Conservation (phyloP, 2,888 invertebrate genomes). For the Euplexia lucipara region DNA sequence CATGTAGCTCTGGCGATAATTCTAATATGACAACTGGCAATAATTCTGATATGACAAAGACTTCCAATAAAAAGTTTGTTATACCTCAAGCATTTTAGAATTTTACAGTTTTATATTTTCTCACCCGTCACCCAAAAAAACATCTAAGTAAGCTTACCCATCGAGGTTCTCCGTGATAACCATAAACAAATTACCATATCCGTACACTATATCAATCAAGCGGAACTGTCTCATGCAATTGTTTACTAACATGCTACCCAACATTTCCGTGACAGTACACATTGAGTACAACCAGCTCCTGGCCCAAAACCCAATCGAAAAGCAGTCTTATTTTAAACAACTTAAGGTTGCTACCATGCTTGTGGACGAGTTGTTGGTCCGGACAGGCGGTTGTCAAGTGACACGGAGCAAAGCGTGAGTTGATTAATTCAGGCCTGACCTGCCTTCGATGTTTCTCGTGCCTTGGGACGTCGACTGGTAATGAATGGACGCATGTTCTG, state of each 20-base stretch:
- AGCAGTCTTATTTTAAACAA: conserved; percentile 15
- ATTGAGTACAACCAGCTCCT: conserved; percentile 53
- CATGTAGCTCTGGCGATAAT: conserved; percentile 19
- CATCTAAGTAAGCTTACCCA: background rate
- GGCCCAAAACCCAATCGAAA: conserved; percentile 14
- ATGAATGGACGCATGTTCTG: conserved; percentile 57
- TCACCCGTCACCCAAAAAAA: background rate
- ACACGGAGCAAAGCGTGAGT: conserved; percentile 71
- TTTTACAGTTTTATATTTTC: background rate
- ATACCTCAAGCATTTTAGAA: background rate
- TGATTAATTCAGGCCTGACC: conserved; percentile 78
- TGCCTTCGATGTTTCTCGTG: conserved; percentile 72
- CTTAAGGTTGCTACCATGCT: conserved; percentile 36
- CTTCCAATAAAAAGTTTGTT: background rate
- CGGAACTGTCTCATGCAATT: conserved; percentile 64
- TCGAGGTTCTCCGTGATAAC: conserved; percentile 18
- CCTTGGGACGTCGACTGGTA: conserved; percentile 61
- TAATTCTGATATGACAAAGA: background rate
- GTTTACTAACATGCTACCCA: conserved; percentile 65
- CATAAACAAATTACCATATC: conserved; percentile 38
- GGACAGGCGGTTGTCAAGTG: conserved; percentile 71
- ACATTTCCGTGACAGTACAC: conserved; percentile 64
- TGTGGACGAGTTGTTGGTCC: conserved; percentile 54
- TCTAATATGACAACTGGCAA: too few relatives aligned
- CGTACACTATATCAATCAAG: conserved; percentile 58